Conservation (phyloP, 1,140 invertebrate species). For the Cotesia vestalis region DNA sequence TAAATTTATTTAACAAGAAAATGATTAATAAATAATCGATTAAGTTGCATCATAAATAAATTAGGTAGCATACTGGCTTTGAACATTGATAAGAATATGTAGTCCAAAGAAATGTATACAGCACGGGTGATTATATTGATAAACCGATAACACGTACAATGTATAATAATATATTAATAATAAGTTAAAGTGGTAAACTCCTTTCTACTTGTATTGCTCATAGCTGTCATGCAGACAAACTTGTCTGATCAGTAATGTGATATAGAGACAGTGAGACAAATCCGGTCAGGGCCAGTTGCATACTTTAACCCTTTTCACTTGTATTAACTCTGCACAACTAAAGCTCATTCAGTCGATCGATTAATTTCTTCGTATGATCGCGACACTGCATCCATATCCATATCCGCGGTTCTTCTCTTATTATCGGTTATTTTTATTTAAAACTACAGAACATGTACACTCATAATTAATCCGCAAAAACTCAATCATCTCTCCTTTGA, state of each 20-base stretch:
- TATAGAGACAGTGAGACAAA: slow-evolving; percentile 17
- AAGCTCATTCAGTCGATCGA: slow-evolving; percentile 34
- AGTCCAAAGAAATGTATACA: too few relatives aligned
- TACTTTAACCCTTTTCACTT: slow-evolving; percentile 22
- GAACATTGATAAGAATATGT: too few relatives aligned
- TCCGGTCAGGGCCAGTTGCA: slow-evolving; percentile 38
- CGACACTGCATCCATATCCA: too few relatives aligned
- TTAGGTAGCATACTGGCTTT: too few relatives aligned
- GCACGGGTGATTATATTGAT: too few relatives aligned
- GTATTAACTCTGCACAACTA: slow-evolving; percentile 20
- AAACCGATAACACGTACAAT: too few relatives aligned
- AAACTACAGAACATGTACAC: background rate
- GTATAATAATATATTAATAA: too few relatives aligned
- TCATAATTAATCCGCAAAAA: background rate
- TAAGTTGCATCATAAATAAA: too few relatives aligned
- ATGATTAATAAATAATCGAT: too few relatives aligned
- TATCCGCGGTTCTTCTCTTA: background rate
- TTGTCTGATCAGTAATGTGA: background rate
- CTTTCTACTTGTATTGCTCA: background rate
- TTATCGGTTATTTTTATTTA: background rate
- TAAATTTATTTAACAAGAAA: slow-evolving; percentile 12
- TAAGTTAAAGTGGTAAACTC: background rate
- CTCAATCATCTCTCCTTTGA: background rate
- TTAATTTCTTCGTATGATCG: background rate
- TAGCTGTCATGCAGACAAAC: background rate